Conservation (phyloP, 2,113 vertebrate species). For the Plestiodon gilberti region DNA sequence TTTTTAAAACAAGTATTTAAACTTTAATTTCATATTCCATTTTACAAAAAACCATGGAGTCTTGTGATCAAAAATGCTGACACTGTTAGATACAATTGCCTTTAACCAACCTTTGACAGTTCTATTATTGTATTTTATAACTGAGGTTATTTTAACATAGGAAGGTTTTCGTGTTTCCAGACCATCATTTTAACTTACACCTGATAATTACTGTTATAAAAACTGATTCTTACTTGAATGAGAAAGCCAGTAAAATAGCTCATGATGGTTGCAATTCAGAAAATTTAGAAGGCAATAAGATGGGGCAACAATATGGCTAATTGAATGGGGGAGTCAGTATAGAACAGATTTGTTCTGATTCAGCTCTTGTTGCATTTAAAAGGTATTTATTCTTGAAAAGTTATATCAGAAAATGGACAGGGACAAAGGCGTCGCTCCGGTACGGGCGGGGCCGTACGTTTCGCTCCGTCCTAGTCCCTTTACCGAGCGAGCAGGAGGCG, state of each 20-base stretch:
- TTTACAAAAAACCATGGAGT: slow-evolving; percentile 33
- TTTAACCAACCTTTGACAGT: slow-evolving; percentile 44
- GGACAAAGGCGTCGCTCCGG: too few relatives aligned
- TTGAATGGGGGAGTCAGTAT: neutral
- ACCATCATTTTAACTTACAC: slow-evolving; percentile 60
- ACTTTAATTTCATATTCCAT: slow-evolving; percentile 40
- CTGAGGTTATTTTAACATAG: slow-evolving; percentile 58
- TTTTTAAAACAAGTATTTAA: slow-evolving; percentile 39
- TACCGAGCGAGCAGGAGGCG: too few relatives aligned
- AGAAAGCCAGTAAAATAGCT: slow-evolving; percentile 25
- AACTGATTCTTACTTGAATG: slow-evolving; percentile 51
- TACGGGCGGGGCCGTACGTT: too few relatives aligned
- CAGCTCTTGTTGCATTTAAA: too few relatives aligned
- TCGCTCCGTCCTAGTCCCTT: too few relatives aligned
- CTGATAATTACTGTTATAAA: slow-evolving; percentile 62
- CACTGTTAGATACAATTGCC: slow-evolving; percentile 49
- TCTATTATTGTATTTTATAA: slow-evolving; percentile 4
- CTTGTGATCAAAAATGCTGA: slow-evolving; percentile 47
- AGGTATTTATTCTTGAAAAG: too few relatives aligned
- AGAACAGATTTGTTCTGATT: neutral
- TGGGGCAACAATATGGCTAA: neutral
- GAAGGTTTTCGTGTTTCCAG: slow-evolving; percentile 36
- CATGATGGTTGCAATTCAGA: neutral
- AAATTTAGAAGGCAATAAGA: neutral
- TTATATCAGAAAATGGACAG: too few relatives aligned